Evolutionary conservation across 2,113 vertebrate species (phyloP).

Genomic region (Upupa epops): DNA sequence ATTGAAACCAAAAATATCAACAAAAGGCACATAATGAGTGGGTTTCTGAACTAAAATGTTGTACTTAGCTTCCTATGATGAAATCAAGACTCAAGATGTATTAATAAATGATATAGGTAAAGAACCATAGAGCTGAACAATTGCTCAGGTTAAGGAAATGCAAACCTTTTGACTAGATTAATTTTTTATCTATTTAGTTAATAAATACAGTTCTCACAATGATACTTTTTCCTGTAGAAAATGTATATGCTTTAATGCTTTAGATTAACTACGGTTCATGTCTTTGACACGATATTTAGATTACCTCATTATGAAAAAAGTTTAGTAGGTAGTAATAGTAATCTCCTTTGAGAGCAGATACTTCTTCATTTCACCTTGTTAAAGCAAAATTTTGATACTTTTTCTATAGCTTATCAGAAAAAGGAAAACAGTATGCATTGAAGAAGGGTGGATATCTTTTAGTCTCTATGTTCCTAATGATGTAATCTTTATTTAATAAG

Average conservation of each 20-base stretch:
- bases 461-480: neutral
- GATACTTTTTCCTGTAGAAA: neutral
- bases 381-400: neutral
- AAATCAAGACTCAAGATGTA: neutral
- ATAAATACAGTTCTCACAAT: neutral
- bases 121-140: neutral
- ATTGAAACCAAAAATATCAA: slow-evolving; percentile 12
- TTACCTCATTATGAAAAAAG: neutral
- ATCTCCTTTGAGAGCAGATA: neutral
- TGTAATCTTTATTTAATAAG: neutral
- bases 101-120: neutral
- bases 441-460: neutral
- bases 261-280: neutral
- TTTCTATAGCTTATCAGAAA: neutral
- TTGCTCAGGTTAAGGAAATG: neutral
- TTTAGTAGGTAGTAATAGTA: neutral
- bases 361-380: slow-evolving; percentile 12
- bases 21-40: neutral
- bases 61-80: neutral
- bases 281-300: neutral
- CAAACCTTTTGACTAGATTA: neutral
- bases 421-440: neutral
- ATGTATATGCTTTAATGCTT: neutral
- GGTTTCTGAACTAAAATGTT: neutral
- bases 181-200: neutral